Base-by-base conservation (phyloP, 2,797 vertebrate species). In the Acestrorhynchus altus region DNA sequence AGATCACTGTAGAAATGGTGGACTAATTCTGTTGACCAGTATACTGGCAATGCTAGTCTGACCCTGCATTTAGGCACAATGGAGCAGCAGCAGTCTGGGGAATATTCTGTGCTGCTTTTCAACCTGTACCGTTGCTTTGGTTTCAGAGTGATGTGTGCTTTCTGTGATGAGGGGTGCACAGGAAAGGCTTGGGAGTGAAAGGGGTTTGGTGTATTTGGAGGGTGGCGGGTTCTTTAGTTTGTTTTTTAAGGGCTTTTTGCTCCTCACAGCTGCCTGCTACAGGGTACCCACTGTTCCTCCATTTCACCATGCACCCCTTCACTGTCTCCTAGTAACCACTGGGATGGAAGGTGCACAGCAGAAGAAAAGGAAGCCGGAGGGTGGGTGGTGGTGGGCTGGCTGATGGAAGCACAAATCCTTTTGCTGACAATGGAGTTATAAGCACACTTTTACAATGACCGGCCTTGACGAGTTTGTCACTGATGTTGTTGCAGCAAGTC, bases 321-420 rank as follows among this genome's bases (percentile, higher is more conserved):
- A n/a, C 47, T 31, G 79, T 87, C 81, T 87, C 84, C 76, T 66
- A 64, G 80, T 90, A 87, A 79, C 87, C 74, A 83, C 10, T 49
- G 78, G 28, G 82, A 87, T 79, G 72, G 79, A 78, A 87, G 79
- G 76, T 82, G 61, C 65, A 74, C 63, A 82, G 70, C 77, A 31
- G 82, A 75, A 84, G 76, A 26, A 77, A 54, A 22, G 49, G 46
- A 65, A 63, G 49, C 11, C 4, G 10, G 76, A 72, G 49, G 74
- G 31, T n/a, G n/a, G n/a, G n/a, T n/a, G 77, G 72, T 83, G 79
- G 49, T 16, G 75, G 46, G 74, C 76, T 75, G 83, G 77, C 47
- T 13, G 65, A 77, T 54, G 52, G 52, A 24, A 8, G 5, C 54
- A 78, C 68, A 79, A 76, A 86, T 68, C 61, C n/a, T 0, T 35